Evolutionary conservation across 2,888 invertebrate species (phyloP).

Genomic region (Bugula neritina): DNA sequence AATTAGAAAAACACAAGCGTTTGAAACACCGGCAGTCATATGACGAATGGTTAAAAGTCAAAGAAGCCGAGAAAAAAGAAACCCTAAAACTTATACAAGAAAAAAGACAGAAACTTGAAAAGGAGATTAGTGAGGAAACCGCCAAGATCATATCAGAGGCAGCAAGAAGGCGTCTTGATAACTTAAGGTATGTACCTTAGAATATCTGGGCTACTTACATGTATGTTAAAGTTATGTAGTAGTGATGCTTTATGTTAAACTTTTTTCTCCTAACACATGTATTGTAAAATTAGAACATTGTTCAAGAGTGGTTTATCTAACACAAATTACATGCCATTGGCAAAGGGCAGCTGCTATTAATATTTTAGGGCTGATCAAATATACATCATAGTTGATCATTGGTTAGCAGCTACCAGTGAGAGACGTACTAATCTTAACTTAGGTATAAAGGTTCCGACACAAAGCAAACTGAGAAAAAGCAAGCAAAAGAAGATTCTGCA

Average conservation of each 20-base stretch:
- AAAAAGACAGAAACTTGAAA: slow-evolving; percentile 34
- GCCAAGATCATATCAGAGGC: slow-evolving; percentile 38
- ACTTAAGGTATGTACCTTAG: slow-evolving; percentile 30
- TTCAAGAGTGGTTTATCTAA: too few relatives aligned
- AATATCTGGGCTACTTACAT: too few relatives aligned
- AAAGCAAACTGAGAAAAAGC: not conserved
- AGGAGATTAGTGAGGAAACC: slow-evolving; percentile 42
- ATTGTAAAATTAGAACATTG: too few relatives aligned
- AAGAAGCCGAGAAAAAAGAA: slow-evolving; percentile 36
- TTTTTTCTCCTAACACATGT: too few relatives aligned
- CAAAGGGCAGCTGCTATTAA: not conserved
- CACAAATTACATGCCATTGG: too few relatives aligned
- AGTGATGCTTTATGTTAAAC: too few relatives aligned
- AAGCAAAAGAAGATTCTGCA: not conserved
- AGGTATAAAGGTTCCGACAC: slow-evolving; percentile 13
- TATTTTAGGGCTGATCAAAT: slow-evolving; percentile 20
- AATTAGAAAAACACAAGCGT: slow-evolving; percentile 31
- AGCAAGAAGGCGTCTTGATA: slow-evolving; percentile 37
- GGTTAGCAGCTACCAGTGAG: slow-evolving; percentile 9
- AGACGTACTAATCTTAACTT: slow-evolving; percentile 19
- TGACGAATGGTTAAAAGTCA: slow-evolving; percentile 40
- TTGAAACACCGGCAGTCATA: slow-evolving; percentile 34
- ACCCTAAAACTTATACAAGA: slow-evolving; percentile 34
- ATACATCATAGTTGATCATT: slow-evolving; percentile 22
- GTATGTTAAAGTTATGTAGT: too few relatives aligned